phyloP scores from a whole-genome alignment of 2,888 invertebrate genomes.

The Syrista parreyssii region DNA sequence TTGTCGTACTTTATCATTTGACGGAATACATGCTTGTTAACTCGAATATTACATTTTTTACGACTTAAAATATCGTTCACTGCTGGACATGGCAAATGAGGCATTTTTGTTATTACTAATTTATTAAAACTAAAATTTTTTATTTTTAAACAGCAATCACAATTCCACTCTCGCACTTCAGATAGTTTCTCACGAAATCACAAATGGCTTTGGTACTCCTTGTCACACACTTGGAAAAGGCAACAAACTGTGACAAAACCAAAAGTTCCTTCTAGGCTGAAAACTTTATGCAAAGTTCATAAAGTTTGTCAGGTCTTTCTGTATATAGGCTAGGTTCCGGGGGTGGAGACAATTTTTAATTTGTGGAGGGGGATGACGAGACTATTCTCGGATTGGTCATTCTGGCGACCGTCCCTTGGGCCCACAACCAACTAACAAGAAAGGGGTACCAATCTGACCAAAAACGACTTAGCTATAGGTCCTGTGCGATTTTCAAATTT shows the following conservation, averaged over 20 bases:
- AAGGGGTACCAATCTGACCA: not conserved
- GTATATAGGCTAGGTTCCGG: not conserved
- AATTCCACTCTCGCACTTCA: not conserved
- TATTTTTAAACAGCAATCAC: not conserved
- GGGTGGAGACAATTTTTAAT: not conserved
- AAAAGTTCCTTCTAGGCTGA: not conserved
- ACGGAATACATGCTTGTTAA: not conserved
- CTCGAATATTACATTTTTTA: not conserved
- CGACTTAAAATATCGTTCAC: not conserved
- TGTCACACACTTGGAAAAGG: slow-evolving; percentile 36
- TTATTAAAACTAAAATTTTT: not conserved
- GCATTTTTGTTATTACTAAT: not conserved
- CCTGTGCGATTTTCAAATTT: not conserved
- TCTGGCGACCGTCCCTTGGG: not conserved
- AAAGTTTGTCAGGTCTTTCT: not conserved
- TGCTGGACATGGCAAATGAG: not conserved
- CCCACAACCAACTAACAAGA: not conserved
- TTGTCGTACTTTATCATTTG: not conserved
- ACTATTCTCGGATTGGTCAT: not conserved
- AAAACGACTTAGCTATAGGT: not conserved
- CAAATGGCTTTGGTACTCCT: slow-evolving; percentile 70
- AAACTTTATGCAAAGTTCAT: not conserved
- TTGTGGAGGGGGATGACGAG: not conserved
- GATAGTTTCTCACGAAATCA: slow-evolving; percentile 35
- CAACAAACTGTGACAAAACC: not conserved